Conservation (phyloP, 2,113 vertebrate species). For the Phaethon lepturus region DNA sequence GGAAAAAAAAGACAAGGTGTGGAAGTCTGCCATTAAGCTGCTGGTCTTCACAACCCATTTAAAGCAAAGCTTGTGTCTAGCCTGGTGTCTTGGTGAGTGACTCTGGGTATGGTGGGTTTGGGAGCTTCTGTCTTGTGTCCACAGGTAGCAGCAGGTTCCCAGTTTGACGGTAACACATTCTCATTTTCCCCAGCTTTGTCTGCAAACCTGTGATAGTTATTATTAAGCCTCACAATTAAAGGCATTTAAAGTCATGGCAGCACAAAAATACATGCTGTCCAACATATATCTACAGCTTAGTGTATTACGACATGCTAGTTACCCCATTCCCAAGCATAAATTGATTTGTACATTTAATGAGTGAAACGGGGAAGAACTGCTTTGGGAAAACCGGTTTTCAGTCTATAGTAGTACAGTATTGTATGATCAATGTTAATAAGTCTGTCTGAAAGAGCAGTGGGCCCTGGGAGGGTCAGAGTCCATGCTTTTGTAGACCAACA, state of each 20-base stretch:
- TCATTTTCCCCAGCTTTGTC: rapidly evolving
- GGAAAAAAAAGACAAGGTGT: neutral
- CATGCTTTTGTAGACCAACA: neutral
- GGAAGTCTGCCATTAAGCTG: neutral
- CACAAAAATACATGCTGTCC: rapidly evolving
- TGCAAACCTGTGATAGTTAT: neutral
- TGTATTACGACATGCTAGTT: neutral
- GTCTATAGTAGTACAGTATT: neutral
- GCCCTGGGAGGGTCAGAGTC: neutral
- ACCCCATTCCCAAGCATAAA: neutral
- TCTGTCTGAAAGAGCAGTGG: neutral
- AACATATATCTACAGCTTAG: neutral
- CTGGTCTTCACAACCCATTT: neutral
- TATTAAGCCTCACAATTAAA: neutral
- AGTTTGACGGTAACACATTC: neutral
- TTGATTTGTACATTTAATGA: neutral
- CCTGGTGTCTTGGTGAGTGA: neutral
- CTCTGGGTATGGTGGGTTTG: neutral
- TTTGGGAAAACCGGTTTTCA: rapidly evolving
- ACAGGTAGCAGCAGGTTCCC: rapidly evolving
- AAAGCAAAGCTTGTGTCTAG: neutral
- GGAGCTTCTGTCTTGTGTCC: neutral
- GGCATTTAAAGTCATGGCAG: neutral
- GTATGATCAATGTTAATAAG: neutral
- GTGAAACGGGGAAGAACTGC: neutral